phyloP scores from a whole-genome alignment of 2,113 vertebrate genomes.

The Anolis carolinensis region DNA sequence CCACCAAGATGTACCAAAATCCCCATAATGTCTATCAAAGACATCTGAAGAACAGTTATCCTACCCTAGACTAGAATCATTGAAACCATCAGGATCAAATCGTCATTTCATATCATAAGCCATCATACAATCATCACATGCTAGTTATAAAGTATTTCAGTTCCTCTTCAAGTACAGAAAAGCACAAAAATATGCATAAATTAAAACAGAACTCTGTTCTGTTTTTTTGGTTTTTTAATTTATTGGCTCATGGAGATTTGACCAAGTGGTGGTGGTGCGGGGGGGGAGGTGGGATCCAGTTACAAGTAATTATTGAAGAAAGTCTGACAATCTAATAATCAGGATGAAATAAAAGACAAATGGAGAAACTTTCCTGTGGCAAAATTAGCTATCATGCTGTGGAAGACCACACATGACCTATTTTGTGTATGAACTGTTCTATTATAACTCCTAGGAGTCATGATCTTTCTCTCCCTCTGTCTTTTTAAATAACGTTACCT shows the following conservation, averaged over 20 bases:
- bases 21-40: too few species aligned
- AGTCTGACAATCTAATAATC: background rate
- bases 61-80: background rate
- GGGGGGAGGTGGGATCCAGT: background rate
- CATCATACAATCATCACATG: background rate
- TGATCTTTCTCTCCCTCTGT: background rate
- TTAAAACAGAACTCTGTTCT: background rate
- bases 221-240: background rate
- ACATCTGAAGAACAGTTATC: too few species aligned
- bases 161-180: background rate
- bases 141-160: background rate
- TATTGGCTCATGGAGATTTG: background rate
- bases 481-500: slow-evolving; percentile 16
- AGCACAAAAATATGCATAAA: background rate
- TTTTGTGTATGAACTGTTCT: background rate
- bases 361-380: slow-evolving; percentile 33
- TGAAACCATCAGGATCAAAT: background rate
- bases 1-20: too few species aligned
- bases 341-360: slow-evolving; percentile 3
- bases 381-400: slow-evolving; percentile 5
- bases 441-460: slow-evolving; percentile 13
- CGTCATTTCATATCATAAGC: background rate
- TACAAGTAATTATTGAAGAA: background rate
- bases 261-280: too few species aligned
- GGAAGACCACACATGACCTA: background rate